Evolutionary conservation across 2,888 invertebrate genomes (phyloP), one percentile per base, ranked within the genome.

Genomic region (Pheosia tremula): DNA sequence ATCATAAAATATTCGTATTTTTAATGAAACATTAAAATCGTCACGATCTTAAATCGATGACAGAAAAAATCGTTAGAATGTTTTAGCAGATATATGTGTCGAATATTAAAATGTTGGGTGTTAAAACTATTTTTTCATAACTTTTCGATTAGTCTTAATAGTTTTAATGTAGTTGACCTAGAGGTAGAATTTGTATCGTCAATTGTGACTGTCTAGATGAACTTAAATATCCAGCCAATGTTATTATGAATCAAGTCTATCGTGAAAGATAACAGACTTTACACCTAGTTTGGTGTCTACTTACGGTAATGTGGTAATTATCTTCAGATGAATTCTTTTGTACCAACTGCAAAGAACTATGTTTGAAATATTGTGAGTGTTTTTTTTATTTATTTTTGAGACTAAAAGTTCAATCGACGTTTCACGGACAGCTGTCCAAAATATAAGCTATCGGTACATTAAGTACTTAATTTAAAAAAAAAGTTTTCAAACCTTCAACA

Each of bases 121-220:
- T 72, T 63, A 57, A 60, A 68, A 66, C 59, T 75, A 70, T 72
- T 77, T 70, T 76, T 69, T 66, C 66, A 72, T 58, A 74, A 68
- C 56, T 63, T 74, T 71, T 69, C 60, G 60, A 63, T 43, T 77
- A 68, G 62, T 71, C 57, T 57, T 60, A 64, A 59, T 67, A 65
- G 61, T 56, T 61, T 64, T 61, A 66, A 64, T 72, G 61, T 69
- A 66, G 64, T 67, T 64, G 63, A 65, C 68, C 64, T 76, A 75
- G 74, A 60, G 43, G 53, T 71, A 70, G 58, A 66, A 58, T 68
- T 67, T 71, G 69, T 75, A 74, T 59, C 58, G 68, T 76, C 73
- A 70, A 74, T 76, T 75, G 63, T 74, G 64, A 55, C 57, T 66
- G 57, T 71, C 59, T 65, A 59, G 57, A 57, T 66, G 56, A 55